phyloP scores from a whole-genome alignment of 30 jellyfish, hydroid and myxozoan genomes.

The Pseudorhiza aurosa region DNA sequence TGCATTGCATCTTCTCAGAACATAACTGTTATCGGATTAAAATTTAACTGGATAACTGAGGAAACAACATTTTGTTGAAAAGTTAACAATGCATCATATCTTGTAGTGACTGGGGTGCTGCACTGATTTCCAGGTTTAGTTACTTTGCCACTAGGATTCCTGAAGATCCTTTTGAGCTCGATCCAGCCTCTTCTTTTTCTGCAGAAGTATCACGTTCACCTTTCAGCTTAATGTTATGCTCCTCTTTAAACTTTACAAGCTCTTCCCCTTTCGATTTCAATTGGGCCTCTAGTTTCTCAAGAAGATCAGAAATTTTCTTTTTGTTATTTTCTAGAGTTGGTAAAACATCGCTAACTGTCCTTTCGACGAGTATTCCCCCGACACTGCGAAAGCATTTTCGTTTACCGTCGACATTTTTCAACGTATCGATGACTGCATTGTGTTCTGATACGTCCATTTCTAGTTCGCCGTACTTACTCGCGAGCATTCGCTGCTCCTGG shows the following conservation, averaged over 20 bases:
- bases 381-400: constrained; percentile 94
- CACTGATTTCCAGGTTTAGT: no score
- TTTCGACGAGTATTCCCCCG: constrained; percentile 73
- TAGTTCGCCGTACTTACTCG: constrained; percentile 71
- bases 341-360: constrained; percentile 60
- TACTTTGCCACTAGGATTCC: constrained; percentile 82
- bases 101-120: no score
- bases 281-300: constrained; percentile 77
- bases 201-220: constrained; percentile 81
- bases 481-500: constrained; percentile 90
- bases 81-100: no score
- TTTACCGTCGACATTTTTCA: constrained; percentile 80
- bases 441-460: constrained; percentile 92
- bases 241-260: constrained; percentile 80
- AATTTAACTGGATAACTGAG: no score
- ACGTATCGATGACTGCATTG: constrained; percentile 90
- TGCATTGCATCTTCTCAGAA: no score
- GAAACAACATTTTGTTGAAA: no score
- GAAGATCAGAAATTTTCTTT: constrained; percentile 56
- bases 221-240: constrained; percentile 77
- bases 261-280: constrained; percentile 89
- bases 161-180: constrained; percentile 36
- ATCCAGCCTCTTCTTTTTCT: constrained; percentile 33
- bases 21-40: no score
- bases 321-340: constrained; percentile 88